These are phyloP conservation scores for Gorsachius goisagi DNA, from an alignment of 2,113 vertebrate species.

Conservation along the genomic window DNA sequence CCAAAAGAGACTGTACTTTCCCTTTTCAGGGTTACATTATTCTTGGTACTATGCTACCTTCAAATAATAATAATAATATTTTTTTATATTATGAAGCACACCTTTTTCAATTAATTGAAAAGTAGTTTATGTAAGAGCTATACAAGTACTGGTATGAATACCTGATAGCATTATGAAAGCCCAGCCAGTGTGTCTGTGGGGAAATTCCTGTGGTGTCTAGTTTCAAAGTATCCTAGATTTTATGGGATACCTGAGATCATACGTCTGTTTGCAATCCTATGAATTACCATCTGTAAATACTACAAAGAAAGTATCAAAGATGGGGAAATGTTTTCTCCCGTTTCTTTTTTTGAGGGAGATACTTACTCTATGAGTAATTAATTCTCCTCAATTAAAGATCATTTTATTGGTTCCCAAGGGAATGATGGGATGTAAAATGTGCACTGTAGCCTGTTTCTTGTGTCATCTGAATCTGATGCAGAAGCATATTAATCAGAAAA, in stretches of 20 bases:
- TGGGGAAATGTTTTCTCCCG: not conserved
- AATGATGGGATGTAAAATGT: not conserved
- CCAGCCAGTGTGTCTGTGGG: conserved; percentile 16
- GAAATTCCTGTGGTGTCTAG: not conserved
- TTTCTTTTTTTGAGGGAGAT: not conserved
- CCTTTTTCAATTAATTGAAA: not conserved
- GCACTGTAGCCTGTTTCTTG: not conserved
- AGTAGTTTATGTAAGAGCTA: not conserved
- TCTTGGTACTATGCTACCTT: not conserved
- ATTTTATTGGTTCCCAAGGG: not conserved
- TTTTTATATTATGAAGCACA: not conserved
- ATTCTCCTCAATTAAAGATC: not conserved
- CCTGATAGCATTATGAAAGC: conserved; percentile 25
- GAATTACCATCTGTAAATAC: not conserved
- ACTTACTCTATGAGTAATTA: not conserved
- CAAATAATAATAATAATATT: not conserved
- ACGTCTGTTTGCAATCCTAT: not conserved
- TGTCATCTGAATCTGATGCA: not conserved
- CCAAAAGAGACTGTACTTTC: not conserved
- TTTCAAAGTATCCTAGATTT: not conserved
- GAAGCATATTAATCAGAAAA: not conserved
- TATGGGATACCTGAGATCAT: not conserved
- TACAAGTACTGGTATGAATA: not conserved
- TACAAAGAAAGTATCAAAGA: not conserved
- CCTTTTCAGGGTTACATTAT: not conserved